Base-by-base conservation (phyloP, 1,140 invertebrate species). In the Drosophila cardini region DNA sequence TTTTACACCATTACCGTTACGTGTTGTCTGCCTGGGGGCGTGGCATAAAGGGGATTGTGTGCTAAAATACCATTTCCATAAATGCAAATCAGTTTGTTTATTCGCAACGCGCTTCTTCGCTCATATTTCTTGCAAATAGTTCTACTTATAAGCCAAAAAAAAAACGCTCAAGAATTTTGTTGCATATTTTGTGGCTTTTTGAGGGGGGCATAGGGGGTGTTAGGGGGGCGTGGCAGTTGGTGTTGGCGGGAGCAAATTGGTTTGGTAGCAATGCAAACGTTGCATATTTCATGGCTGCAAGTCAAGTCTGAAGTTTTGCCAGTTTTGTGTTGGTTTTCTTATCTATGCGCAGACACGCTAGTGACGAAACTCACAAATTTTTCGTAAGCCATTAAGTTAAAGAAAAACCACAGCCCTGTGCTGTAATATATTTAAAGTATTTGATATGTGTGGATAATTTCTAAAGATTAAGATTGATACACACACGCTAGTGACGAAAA, bases 71-170 rank as follows among this genome's bases (percentile, higher is more conserved):
- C 69, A 87, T 87, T 89, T 87, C 73, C 84, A 87, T 87, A 87
- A 87, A 87, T 87, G 84, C 84, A 87, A 87, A 87, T 87, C 84
- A 87, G 84, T 89, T 89, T 87, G 84, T 72, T 89, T 87, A 84
- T 85, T 78, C 45, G 55, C 82, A 40, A 46, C 70, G 61, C 48
- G 36, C 73, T 76, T 34, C 62, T 46, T 65, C 38, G 40, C 61
- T 63, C 45, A 65, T 84, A 73, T 80, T 85, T 84, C 68, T 85
- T 70, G 40, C 84, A 76, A 89, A 87, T 83, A 87, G 83, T 82
- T 87, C 86, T 79, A 85, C 74, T 85, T 82, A 78, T 82, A 48
- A 52, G 38, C 53, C 45, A 56, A 46, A 53, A 63, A 63, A 55
- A 36, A 38, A 32, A 2, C 21, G 21, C 21, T 26, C n/a, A 58